Conservation (phyloP, 2,113 vertebrate genomes). For the Propithecus coquereli region DNA sequence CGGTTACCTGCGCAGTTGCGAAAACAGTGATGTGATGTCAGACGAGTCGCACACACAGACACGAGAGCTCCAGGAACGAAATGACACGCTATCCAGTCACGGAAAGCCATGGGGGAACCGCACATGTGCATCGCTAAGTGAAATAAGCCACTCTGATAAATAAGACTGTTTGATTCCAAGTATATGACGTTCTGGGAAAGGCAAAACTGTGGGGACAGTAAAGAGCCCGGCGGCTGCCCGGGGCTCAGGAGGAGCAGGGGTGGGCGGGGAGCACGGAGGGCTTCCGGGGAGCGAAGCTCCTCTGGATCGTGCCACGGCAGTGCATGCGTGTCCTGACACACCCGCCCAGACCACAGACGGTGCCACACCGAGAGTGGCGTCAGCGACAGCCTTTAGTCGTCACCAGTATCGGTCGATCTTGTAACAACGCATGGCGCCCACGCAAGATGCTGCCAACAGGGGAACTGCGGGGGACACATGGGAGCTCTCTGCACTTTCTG, state of each 20-base stretch:
- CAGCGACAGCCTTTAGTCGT: too few relatives aligned
- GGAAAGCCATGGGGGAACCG: fast-evolving
- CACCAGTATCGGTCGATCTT: too few relatives aligned
- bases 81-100: fast-evolving
- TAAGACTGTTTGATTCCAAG: fast-evolving
- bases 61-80: fast-evolving
- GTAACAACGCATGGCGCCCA: too few relatives aligned
- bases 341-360: not conserved
- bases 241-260: too few relatives aligned
- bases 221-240: fast-evolving
- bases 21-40: fast-evolving
- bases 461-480: fast-evolving
- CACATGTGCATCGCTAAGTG: fast-evolving
- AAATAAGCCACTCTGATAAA: too few relatives aligned
- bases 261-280: fast-evolving
- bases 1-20: too few relatives aligned
- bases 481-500: not conserved
- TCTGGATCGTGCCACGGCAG: fast-evolving
- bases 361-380: fast-evolving
- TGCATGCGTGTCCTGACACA: fast-evolving
- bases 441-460: fast-evolving
- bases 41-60: fast-evolving
- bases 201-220: fast-evolving
- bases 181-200: not conserved
- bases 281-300: fast-evolving